phyloP scores from a whole-genome alignment of 2,113 vertebrate species.

The Neopipo cinnamomea region DNA sequence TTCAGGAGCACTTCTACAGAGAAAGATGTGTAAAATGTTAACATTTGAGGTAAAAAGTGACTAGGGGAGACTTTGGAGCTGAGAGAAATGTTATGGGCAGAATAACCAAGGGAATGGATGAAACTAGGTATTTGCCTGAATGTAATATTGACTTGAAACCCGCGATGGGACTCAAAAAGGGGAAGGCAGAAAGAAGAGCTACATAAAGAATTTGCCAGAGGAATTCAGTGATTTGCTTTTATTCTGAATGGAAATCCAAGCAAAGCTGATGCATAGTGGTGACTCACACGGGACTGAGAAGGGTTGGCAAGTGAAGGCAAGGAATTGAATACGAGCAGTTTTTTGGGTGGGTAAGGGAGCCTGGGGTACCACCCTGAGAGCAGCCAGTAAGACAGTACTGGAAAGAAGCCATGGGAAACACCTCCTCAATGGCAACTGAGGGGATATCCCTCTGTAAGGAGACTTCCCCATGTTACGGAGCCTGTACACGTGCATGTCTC shows the following conservation, averaged over 20 bases:
- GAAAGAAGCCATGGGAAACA: not conserved
- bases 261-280: fast-evolving
- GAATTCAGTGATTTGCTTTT: not conserved
- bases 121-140: not conserved
- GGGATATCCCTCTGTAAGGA: not conserved
- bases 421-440: not conserved
- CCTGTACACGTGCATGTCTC: not conserved
- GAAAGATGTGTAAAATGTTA: not conserved
- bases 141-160: not conserved
- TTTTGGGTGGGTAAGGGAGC: not conserved
- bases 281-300: not conserved
- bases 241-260: not conserved
- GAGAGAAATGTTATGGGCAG: not conserved
- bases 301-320: not conserved
- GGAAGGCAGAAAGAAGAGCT: not conserved
- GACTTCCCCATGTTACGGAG: not conserved
- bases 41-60: not conserved
- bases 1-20: not conserved
- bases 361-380: not conserved
- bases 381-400: not conserved
- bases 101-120: not conserved
- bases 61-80: not conserved
- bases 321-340: fast-evolving
- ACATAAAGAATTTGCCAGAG: not conserved
- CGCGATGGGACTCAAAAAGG: not conserved